Conservation (phyloP, 2,113 vertebrate genomes). For the Salvelinus fontinalis region DNA sequence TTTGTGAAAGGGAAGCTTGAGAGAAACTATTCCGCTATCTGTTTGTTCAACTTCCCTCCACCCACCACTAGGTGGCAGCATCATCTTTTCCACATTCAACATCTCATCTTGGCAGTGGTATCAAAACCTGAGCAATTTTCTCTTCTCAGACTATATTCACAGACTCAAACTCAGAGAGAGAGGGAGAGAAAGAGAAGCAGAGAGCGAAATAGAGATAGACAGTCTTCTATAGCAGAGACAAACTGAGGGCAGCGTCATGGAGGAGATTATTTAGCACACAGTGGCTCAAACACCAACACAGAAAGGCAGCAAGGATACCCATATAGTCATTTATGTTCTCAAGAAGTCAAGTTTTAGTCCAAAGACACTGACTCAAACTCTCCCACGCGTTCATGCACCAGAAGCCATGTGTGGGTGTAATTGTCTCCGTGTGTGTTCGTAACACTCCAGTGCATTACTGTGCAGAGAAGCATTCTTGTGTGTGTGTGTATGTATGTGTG, state of each 20-base stretch:
- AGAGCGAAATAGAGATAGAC: too few species aligned
- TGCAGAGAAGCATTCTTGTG: too few species aligned
- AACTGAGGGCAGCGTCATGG: conserved; percentile 59
- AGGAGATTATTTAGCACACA: conserved; percentile 65
- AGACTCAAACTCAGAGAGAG: too few species aligned
- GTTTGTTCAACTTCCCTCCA: too few species aligned
- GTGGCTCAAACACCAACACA: conserved; percentile 48
- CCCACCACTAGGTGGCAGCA: conserved; percentile 63
- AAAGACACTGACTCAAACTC: conserved; percentile 52
- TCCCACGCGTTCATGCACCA: conserved; percentile 49
- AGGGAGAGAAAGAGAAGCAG: too few species aligned
- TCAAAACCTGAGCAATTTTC: conserved; percentile 52
- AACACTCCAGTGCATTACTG: too few species aligned
- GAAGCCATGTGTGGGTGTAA: conserved; percentile 1
- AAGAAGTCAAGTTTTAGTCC: conserved; percentile 23
- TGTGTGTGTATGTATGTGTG: too few species aligned
- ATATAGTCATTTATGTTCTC: conserved; percentile 25
- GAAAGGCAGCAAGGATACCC: conserved; percentile 16
- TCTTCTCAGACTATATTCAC: conserved; percentile 25
- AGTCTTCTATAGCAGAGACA: conserved; percentile 25
- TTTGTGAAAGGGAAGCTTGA: too few species aligned
- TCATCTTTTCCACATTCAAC: conserved; percentile 15
- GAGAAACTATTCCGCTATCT: too few species aligned
- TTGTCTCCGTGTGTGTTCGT: too few species aligned
- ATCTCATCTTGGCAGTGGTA: conserved; percentile 27